Conservation (phyloP, 2,797 vertebrate species). For the Artibeus jamaicensis region DNA sequence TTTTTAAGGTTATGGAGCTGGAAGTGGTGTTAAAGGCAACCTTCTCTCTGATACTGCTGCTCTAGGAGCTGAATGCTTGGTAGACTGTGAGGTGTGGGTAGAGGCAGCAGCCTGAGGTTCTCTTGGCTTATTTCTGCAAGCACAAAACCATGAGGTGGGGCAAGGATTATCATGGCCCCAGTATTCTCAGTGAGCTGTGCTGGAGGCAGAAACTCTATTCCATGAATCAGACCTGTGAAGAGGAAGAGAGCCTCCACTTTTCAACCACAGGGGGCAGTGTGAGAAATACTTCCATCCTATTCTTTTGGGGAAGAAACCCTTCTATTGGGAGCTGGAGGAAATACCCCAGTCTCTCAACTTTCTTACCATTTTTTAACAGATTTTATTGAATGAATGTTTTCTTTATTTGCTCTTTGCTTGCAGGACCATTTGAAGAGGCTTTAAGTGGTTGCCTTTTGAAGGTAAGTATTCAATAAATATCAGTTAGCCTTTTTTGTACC, state of each 20-base stretch:
- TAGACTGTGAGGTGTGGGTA: fast-evolving
- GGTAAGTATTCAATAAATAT: background rate
- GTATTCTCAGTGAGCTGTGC: background rate
- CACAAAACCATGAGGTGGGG: background rate
- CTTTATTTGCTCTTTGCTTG: background rate
- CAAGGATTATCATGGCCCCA: background rate
- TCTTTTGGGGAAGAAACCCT: background rate
- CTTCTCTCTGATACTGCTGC: background rate
- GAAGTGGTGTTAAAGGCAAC: background rate
- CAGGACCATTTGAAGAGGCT: background rate
- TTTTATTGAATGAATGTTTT: background rate
- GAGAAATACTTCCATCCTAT: background rate
- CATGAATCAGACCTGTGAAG: background rate
- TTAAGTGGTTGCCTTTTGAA: background rate
- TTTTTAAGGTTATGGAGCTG: background rate
- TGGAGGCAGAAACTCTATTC: background rate
- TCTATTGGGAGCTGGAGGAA: background rate
- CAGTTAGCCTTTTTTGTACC: background rate
- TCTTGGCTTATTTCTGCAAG: background rate
- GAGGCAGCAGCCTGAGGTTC: background rate
- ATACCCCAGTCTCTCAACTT: background rate
- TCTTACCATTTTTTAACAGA: background rate
- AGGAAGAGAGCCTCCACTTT: background rate
- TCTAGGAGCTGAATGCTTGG: background rate
- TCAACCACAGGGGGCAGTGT: background rate